Evolutionary conservation across 2,113 vertebrate species (phyloP), one percentile per base, ranked within the genome.

Genomic region (Emberiza fucata): DNA sequence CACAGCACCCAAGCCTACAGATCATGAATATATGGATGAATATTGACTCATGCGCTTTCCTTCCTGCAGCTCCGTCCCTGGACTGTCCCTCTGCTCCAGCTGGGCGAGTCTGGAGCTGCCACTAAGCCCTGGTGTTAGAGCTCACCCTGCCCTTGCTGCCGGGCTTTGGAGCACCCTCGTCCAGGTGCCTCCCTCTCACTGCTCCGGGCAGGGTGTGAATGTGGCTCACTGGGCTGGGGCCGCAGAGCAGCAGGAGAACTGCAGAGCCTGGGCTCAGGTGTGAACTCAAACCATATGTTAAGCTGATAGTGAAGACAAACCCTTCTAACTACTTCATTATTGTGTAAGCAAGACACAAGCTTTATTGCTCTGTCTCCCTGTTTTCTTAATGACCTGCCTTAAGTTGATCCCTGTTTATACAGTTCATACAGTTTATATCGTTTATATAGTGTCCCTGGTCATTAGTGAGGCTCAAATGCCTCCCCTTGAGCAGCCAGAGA

Each of bases 11-110:
- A 31, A 86, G 71, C 79, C 82, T 90, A 81, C 66, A 71, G 63
- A 95, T 93, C 94, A 95, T 95, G 94, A 95, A 95, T 96, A 94
- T 95, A 97, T 97, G 95, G 93, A 96, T 96, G 94, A 94, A 94
- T 95, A 94, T 86, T 73, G 94, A 93, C 93, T 95, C 82, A 3
- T 8, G 23, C 17, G 4, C 59, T 93, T 73, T 80, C 81, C 60
- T 44, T 22, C 12, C 92, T 50, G 72, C 79, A 70, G 64, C 81
- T 77, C 87, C 0, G 0, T 47, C 73, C 47, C 17, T 75, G 40
- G 53, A 91, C 69, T 56, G 84, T 44, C 60, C 87, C 39, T 35
- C 53, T n/a, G 91, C 86, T 71, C 84, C 53, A 12, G 87, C 79
- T 48, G 63, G 11, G 56, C 1, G 18, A 37, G 47, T 24, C 42